These are phyloP conservation scores for Carlito syrichta DNA, from an alignment of 2,113 vertebrate species.

Conservation along the genomic window DNA sequence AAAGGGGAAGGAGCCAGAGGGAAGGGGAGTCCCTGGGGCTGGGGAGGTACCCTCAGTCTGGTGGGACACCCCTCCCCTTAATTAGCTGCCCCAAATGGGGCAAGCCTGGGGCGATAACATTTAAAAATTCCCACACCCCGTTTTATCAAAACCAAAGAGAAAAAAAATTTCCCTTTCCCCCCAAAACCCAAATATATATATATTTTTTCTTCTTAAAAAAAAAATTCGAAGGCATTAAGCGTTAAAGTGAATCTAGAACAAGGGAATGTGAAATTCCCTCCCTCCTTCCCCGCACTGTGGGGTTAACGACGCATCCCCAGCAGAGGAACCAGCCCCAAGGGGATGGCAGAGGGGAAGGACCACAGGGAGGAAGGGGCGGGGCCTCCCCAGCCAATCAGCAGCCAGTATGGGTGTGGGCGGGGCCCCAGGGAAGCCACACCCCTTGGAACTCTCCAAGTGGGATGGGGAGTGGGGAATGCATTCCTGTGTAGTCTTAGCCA, in stretches of 20 bases:
- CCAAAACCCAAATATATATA: slow-evolving; percentile 72
- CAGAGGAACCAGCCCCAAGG: slow-evolving; percentile 71
- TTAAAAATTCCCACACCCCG: slow-evolving; percentile 70
- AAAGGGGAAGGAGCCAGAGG: slow-evolving; percentile 57
- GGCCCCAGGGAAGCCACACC: slow-evolving; percentile 49
- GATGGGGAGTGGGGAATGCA: background rate
- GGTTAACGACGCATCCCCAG: slow-evolving; percentile 65
- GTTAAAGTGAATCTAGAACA: slow-evolving; percentile 75
- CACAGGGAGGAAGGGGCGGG: slow-evolving; percentile 48
- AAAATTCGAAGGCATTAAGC: slow-evolving; percentile 74
- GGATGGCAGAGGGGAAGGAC: slow-evolving; percentile 48
- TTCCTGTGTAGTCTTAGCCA: slow-evolving; percentile 62
- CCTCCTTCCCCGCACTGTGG: slow-evolving; percentile 51
- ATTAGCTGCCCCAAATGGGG: slow-evolving; percentile 46
- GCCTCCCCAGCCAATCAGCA: slow-evolving; percentile 73
- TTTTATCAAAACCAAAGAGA: slow-evolving; percentile 76
- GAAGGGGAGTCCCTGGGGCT: background rate
- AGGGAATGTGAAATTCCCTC: slow-evolving; percentile 63
- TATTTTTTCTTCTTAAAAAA: slow-evolving; percentile 59
- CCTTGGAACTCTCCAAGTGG: slow-evolving; percentile 55
- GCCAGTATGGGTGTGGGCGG: slow-evolving; percentile 45
- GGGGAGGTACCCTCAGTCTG: background rate
- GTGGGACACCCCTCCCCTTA: background rate
- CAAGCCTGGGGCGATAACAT: slow-evolving; percentile 46
- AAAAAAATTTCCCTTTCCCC: slow-evolving; percentile 52